phyloP scores from a whole-genome alignment of 2,113 vertebrate species.

The Heterotilapia buettikoferi region DNA sequence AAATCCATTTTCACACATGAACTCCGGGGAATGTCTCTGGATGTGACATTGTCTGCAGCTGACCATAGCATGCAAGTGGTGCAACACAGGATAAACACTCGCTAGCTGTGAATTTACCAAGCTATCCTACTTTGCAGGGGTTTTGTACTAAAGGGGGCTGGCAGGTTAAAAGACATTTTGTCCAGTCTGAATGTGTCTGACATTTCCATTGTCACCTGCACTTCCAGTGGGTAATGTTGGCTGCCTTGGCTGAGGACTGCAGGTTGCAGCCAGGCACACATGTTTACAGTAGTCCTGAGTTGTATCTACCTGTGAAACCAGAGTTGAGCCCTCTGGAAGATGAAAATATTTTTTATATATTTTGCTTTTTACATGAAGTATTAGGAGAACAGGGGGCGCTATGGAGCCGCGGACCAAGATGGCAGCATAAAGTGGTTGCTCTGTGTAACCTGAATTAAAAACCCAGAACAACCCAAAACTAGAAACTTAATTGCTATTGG shows the following conservation, averaged over 20 bases:
- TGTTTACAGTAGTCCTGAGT: background rate
- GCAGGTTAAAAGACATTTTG: background rate
- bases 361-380: background rate
- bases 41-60: background rate
- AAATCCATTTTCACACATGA: background rate
- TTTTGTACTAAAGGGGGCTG: background rate
- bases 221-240: background rate
- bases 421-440: too few relatives aligned
- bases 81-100: background rate
- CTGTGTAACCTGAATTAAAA: too few relatives aligned
- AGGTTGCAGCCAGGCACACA: background rate
- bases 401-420: too few relatives aligned
- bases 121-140: background rate
- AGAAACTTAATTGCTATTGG: too few relatives aligned
- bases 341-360: background rate
- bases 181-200: background rate
- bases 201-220: background rate
- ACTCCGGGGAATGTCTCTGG: background rate
- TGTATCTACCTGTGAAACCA: background rate
- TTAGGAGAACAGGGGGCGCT: background rate
- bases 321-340: background rate
- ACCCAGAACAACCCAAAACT: too few relatives aligned
- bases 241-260: background rate
- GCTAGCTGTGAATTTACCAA: background rate
- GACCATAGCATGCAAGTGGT: background rate